These are phyloP conservation scores for Eristalinus aeneus DNA, from an alignment of 2,888 invertebrate genomes.

Conservation along the genomic window DNA sequence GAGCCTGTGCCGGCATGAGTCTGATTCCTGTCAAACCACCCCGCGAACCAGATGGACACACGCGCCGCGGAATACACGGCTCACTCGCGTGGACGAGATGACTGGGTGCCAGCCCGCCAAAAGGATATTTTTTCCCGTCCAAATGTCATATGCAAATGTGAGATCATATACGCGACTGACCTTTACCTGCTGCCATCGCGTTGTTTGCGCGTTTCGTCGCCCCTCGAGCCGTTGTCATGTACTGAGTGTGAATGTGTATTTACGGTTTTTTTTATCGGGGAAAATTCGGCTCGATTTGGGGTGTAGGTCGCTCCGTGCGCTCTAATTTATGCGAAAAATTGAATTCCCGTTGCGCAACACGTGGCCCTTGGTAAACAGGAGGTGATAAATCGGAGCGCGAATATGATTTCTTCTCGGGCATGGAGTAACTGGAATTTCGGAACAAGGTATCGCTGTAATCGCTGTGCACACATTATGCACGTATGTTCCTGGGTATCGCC, in stretches of 20 bases:
- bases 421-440: constrained; percentile 46
- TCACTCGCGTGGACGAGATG: constrained; percentile 46
- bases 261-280: constrained; percentile 47
- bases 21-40: constrained; percentile 42
- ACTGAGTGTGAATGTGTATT: constrained; percentile 9
- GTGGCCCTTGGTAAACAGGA: constrained; percentile 59
- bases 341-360: constrained; percentile 67
- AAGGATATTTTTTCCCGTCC: constrained; percentile 53
- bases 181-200: constrained; percentile 54
- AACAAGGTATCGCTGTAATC: constrained; percentile 47
- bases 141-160: constrained; percentile 67
- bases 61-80: constrained; percentile 56
- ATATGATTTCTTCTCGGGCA: constrained; percentile 36
- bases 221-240: constrained; percentile 4
- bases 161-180: constrained; percentile 67
- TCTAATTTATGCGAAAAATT: constrained; percentile 68
- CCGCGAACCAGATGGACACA: constrained; percentile 56
- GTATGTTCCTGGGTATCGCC: neutral
- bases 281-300: constrained; percentile 46
- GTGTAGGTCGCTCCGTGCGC: constrained; percentile 31
- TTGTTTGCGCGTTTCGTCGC: neutral
- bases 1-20: neutral
- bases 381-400: constrained; percentile 68
- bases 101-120: constrained; percentile 53
- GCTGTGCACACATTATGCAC: constrained; percentile 55